Base-by-base conservation (phyloP, 2,113 vertebrate species). In the Tragelaphus imberbis region DNA sequence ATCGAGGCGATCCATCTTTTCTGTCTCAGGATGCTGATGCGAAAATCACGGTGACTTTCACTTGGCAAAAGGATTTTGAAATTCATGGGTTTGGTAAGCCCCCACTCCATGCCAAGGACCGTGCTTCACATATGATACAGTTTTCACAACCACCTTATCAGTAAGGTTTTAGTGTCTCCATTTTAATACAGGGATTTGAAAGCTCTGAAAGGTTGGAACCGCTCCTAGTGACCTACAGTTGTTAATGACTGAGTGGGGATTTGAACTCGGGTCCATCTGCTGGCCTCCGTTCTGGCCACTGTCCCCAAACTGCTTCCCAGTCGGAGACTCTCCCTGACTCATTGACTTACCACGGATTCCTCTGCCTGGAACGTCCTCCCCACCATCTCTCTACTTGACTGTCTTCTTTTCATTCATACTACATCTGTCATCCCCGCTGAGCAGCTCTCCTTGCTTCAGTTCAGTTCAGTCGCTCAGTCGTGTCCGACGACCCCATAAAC, bases 121-220 rank as follows among this genome's bases (percentile, higher is more conserved):
- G 0, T 1, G 21, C 21, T 27, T 58, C 47, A 16, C n/a, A 5
- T 14, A 17, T 1, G 7, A 63, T 14, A 11, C 30, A 4, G 5
- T 36, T 81, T 65, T 88, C 44, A 36, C 33, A 51, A 0, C 33
- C 53, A 28, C 36, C 14, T 84, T 59, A 1, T 40, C 44, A 77
- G 53, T 9, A 28, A 28, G n/a, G 23, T n/a, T 44, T 63, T 28
- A 19, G 23, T 47, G 12, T 84, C 79, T 77, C 55, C 15, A 0
- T 17, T 85, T 51, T 33, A 65, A 19, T 11, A 19, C 0, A 36
- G 49, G 49, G n/a, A 51, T 53, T 7, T 19, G 30, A 33, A 51
- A 23, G 2, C 19, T 75, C 9, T 0, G 13, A 44, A 81, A 71
- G 7, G 13, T 49, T 36, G n/a, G 14, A 2, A 1, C 30, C 10